Conservation (phyloP, 1,140 invertebrate genomes). For the Aphis gossypii region DNA sequence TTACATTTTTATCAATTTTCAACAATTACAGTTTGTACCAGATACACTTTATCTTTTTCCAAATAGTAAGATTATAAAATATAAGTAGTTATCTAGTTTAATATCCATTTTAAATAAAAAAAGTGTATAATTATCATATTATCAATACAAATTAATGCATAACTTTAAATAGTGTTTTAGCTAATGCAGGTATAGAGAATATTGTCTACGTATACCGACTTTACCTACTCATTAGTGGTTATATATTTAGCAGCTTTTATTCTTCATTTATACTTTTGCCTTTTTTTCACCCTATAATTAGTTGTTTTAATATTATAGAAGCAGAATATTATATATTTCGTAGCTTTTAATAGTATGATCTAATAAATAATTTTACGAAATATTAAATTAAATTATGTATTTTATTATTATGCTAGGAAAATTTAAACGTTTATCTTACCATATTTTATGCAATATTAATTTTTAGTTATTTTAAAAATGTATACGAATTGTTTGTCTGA, state of each 20-base stretch:
- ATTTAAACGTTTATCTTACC: background rate
- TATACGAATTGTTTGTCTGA: background rate
- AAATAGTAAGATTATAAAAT: background rate
- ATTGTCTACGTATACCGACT: background rate
- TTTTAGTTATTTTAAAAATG: background rate
- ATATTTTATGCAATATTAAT: background rate
- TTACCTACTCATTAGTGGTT: no score
- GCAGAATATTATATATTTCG: background rate
- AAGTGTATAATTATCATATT: background rate
- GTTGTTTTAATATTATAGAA: background rate
- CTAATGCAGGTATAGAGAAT: no score
- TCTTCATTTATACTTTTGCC: background rate
- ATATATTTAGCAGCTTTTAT: background rate
- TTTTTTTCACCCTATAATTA: background rate
- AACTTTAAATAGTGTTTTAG: background rate
- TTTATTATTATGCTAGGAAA: background rate
- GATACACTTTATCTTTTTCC: background rate
- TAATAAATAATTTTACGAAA: background rate
- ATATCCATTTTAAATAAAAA: background rate
- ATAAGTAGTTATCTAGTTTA: background rate
- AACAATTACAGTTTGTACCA: background rate
- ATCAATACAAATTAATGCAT: background rate
- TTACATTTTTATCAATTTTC: background rate
- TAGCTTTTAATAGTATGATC: background rate
- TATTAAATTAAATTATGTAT: background rate